Percentiles rank a stretch among this genome's conserved stretches.
These are phyloP conservation scores for Erpobdella octoculata DNA, from an alignment of 2,888 invertebrate species.

Conservation along the genomic window DNA sequence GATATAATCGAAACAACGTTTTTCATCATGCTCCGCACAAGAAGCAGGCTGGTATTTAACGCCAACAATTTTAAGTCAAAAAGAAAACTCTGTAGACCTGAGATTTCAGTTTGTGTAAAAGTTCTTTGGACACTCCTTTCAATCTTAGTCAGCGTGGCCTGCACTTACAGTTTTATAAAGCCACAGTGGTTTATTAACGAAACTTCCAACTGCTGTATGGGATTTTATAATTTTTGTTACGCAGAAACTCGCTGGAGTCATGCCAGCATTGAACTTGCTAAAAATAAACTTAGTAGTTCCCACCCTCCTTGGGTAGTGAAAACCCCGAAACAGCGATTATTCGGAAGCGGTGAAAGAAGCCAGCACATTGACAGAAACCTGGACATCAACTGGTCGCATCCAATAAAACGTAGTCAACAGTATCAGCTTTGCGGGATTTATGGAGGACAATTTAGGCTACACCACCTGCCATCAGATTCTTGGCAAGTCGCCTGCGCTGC, in stretches of 20 bases:
- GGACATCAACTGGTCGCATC: not conserved
- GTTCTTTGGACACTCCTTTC: slow-evolving; percentile 13
- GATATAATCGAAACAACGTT: no score
- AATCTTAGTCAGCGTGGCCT: not conserved
- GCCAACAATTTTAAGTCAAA: no score
- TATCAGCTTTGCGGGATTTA: not conserved
- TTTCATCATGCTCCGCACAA: no score
- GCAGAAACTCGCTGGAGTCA: not conserved
- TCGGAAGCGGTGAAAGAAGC: not conserved
- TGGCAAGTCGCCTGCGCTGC: slow-evolving; percentile 1
- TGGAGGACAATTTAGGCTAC: not conserved
- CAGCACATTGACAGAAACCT: not conserved
- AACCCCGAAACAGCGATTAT: no score
- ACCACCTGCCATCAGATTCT: not conserved
- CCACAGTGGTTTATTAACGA: slow-evolving; percentile 1
- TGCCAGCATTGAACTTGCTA: no score
- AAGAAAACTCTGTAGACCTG: no score
- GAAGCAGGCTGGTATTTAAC: no score
- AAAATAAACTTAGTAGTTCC: no score
- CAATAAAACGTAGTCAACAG: not conserved
- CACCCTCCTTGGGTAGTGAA: not conserved
- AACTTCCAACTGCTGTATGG: not conserved
- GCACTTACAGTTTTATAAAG: slow-evolving; percentile 7
- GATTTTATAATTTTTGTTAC: slow-evolving; percentile 2
- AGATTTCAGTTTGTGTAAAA: not conserved